Conservation (phyloP, 2,797 vertebrate species). For the Epinephelus malabaricus region DNA sequence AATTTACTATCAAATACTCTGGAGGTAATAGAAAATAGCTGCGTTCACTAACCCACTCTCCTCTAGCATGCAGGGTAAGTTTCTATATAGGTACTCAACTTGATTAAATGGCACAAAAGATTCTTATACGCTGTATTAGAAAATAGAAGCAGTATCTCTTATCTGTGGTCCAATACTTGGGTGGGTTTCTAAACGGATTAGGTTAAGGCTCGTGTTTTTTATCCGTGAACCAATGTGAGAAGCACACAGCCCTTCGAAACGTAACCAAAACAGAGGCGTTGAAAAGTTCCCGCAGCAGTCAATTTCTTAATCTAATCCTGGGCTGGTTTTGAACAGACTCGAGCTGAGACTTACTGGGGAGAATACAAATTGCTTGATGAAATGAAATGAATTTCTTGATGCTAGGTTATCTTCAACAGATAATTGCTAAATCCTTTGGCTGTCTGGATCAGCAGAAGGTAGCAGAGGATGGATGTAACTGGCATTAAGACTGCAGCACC, state of each 20-base stretch:
- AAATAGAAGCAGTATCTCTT: background rate
- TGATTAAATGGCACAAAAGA: conserved; percentile 13
- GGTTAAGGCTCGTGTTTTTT: conserved; percentile 15
- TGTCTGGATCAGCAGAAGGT: conserved; percentile 49
- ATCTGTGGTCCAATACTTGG: conserved; percentile 17
- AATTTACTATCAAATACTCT: background rate
- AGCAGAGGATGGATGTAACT: conserved; percentile 38
- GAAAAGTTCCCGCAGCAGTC: conserved; percentile 55
- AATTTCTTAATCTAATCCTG: conserved; percentile 61
- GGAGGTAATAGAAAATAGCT: background rate
- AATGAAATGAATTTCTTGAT: conserved; percentile 65
- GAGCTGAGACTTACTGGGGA: conserved; percentile 43
- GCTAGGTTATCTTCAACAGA: conserved; percentile 59
- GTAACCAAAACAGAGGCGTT: conserved; percentile 37
- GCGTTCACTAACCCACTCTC: background rate
- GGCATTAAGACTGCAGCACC: conserved; percentile 39
- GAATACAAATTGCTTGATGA: conserved; percentile 71
- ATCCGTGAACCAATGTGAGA: conserved; percentile 19
- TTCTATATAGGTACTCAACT: background rate
- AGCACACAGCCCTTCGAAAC: conserved; percentile 15
- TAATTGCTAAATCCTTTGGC: conserved; percentile 70
- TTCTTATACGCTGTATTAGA: background rate
- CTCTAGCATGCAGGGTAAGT: background rate
- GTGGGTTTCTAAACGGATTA: conserved; percentile 40
- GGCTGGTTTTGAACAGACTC: conserved; percentile 35